A percentile compares a stretch with the other conserved stretches of the same genome.
Conservation (phyloP, 2,797 vertebrate genomes). For the Heliangelus exortis region DNA sequence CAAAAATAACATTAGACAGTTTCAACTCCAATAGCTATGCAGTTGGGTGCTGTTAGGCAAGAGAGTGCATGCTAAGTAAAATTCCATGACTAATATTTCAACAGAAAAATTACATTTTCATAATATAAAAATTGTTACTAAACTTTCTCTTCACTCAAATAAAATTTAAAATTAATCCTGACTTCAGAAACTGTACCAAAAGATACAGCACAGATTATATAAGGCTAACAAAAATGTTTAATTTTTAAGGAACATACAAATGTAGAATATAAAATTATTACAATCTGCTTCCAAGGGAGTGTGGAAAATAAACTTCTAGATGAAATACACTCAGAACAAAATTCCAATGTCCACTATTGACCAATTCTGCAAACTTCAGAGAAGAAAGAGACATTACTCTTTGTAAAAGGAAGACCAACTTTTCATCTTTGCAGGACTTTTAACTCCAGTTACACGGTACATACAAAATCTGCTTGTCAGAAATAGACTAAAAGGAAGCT, state of each 20-base stretch:
- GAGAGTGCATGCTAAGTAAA: background rate
- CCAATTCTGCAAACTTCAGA: background rate
- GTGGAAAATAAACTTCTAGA: background rate
- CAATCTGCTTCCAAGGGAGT: background rate
- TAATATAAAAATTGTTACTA: background rate
- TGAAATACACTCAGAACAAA: background rate
- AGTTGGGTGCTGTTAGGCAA: background rate
- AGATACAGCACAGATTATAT: background rate
- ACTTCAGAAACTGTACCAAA: background rate
- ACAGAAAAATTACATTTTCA: background rate
- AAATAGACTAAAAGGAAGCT: background rate
- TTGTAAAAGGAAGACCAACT: background rate
- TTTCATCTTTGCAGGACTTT: background rate
- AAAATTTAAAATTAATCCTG: background rate
- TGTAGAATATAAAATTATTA: background rate
- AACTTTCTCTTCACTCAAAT: background rate
- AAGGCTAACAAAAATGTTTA: background rate
- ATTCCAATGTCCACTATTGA: background rate
- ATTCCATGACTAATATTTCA: background rate
- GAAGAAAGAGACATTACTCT: background rate
- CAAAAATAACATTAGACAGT: background rate
- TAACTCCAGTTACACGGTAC: background rate
- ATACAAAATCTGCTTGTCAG: background rate
- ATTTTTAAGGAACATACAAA: background rate
- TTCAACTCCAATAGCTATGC: background rate